Evolutionary conservation across 2,113 vertebrate genomes (phyloP), one percentile per base, ranked within the genome.

Genomic region (Nipponia nippon): DNA sequence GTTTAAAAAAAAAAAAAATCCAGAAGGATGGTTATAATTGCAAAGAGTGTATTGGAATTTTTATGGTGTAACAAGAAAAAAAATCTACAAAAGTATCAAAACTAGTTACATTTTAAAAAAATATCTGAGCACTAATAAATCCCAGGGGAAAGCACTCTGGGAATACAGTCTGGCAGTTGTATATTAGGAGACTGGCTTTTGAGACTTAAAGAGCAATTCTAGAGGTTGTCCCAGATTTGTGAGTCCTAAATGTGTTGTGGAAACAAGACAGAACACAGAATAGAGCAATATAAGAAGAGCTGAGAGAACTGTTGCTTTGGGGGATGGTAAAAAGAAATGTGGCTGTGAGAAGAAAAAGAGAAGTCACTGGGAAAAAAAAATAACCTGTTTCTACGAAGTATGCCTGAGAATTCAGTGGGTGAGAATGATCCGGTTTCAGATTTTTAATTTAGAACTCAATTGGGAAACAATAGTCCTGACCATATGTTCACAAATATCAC

Each of bases 381-480:
- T 2, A 21, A 32, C 5, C 29, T 73, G 7, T 56, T 79, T 79
- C 81, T 87, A 7, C 27, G 80, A 83, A 42, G 6, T 36, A 3
- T 34, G 7, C 19, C 44, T 69, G 27, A 83, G 58, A 93, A 62
- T 86, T 88, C 53, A 42, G 7, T 62, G 12, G 2, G 11, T 83
- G 18, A 90, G 21, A 86, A 58, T 80, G 53, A 42, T 34, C 53
- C 80, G 30, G 82, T 90, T 97, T 90, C 63, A 87, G 32, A 67
- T 59, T 95, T 95, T 93, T 88, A 82, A 87, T 87, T 79, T 87
- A 90, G 69, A 87, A 47, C 27, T 97, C 30, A 58, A 19, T 18
- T 75, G 38, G n/a, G 59, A 93, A 94, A 50, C 81, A 94, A 77
- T 82, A 93, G 17, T 82, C 30, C 56, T 61, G 59, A 29, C n/a